phyloP scores from a whole-genome alignment of 2,888 invertebrate genomes.

The Macroteleia sp. region DNA sequence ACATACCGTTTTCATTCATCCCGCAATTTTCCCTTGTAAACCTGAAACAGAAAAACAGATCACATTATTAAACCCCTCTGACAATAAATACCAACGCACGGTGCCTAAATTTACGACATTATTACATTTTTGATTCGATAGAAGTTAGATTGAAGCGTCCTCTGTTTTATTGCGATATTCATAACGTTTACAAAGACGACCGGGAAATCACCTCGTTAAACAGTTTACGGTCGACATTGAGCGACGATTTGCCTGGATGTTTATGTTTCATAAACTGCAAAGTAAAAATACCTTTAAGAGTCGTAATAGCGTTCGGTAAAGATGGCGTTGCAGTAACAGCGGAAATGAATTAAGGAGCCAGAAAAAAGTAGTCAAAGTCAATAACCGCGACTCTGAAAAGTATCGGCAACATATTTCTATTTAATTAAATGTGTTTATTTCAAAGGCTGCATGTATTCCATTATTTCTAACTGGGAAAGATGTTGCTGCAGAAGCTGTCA shows the following conservation, averaged over 20 bases:
- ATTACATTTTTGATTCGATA: slow-evolving; percentile 42
- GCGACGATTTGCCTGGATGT: slow-evolving; percentile 53
- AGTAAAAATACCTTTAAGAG: slow-evolving; percentile 38
- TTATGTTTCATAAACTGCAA: slow-evolving; percentile 55
- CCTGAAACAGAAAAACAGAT: slow-evolving; percentile 26
- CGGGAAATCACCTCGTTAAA: slow-evolving; percentile 80
- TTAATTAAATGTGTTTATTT: slow-evolving; percentile 10
- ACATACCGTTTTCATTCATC: not conserved
- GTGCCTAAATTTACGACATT: slow-evolving; percentile 29
- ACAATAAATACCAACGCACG: slow-evolving; percentile 6
- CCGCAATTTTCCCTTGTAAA: slow-evolving; percentile 1
- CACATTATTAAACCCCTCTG: slow-evolving; percentile 18
- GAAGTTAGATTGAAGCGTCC: slow-evolving; percentile 52
- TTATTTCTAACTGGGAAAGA: slow-evolving; percentile 95
- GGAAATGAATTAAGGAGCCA: slow-evolving; percentile 31
- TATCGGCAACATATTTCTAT: slow-evolving; percentile 8
- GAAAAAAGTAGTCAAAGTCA: slow-evolving; percentile 28
- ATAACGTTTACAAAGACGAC: slow-evolving; percentile 79
- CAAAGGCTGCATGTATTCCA: slow-evolving; percentile 96
- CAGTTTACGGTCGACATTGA: slow-evolving; percentile 76
- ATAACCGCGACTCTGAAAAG: not conserved
- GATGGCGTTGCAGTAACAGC: slow-evolving; percentile 33
- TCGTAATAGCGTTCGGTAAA: slow-evolving; percentile 36
- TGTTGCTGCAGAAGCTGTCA: slow-evolving; percentile 98
- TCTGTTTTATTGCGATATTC: slow-evolving; percentile 81